Conservation (phyloP, 1,140 invertebrate genomes). For the Neodiprion pinetum region DNA sequence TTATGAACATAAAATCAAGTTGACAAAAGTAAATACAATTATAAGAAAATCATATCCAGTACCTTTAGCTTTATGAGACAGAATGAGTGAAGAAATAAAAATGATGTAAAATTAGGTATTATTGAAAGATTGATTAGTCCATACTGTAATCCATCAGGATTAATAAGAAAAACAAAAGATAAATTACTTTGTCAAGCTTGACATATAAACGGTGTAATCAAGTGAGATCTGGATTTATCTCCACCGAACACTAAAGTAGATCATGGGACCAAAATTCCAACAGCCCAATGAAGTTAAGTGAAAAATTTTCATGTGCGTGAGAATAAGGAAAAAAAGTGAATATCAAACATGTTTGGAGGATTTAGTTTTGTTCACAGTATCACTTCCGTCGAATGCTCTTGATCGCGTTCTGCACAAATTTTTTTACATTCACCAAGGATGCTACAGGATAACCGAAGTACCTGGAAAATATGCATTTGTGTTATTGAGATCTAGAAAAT, state of each 20-base stretch:
- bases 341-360: too few species aligned
- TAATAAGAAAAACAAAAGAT: conserved; percentile 31
- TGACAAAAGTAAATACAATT: background rate
- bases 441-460: too few species aligned
- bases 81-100: background rate
- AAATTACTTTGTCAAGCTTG: conserved; percentile 41
- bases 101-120: conserved; percentile 25
- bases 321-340: too few species aligned
- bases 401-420: too few species aligned
- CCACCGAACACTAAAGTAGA: conserved; percentile 6
- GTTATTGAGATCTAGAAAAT: too few species aligned
- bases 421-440: too few species aligned
- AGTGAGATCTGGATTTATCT: conserved; percentile 34
- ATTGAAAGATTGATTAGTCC: conserved; percentile 37
- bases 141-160: conserved; percentile 25
- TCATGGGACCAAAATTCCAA: too few species aligned
- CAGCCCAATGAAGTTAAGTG: too few species aligned
- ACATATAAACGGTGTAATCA: conserved; percentile 47
- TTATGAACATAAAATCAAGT: background rate
- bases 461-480: too few species aligned
- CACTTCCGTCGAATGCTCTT: too few species aligned
- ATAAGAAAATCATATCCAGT: conserved; percentile 5
- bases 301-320: too few species aligned
- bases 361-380: too few species aligned
- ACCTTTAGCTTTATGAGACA: background rate